Evolutionary conservation across 2,797 vertebrate genomes (phyloP).

Genomic region (Tenualosa ilisha): DNA sequence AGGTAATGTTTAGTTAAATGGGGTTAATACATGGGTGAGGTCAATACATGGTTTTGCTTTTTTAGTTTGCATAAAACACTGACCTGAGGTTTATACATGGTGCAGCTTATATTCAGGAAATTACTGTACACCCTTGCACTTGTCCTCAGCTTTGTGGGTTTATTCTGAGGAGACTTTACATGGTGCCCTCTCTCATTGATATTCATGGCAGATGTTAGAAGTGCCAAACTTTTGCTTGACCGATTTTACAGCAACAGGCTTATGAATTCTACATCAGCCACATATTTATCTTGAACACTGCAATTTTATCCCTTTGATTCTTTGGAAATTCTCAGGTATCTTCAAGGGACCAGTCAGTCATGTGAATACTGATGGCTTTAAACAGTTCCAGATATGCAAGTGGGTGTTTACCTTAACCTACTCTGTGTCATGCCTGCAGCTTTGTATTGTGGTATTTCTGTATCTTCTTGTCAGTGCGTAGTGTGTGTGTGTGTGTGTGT

Average conservation of each 20-base stretch:
- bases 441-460: not conserved
- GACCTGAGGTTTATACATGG: too few species aligned
- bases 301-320: constrained; percentile 52
- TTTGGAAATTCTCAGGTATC: constrained; percentile 40
- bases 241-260: constrained; percentile 46
- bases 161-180: constrained; percentile 20
- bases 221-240: constrained; percentile 49
- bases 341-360: constrained; percentile 45
- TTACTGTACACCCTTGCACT: not conserved
- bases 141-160: constrained; percentile 24
- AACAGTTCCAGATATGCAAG: constrained; percentile 30
- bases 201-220: constrained; percentile 53
- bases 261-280: constrained; percentile 46
- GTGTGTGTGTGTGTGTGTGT: not conserved
- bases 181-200: constrained; percentile 44
- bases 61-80: too few species aligned
- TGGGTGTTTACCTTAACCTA: constrained; percentile 29
- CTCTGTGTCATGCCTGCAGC: not conserved
- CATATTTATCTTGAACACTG: constrained; percentile 50
- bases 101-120: too few species aligned
- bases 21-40: too few species aligned
- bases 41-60: too few species aligned
- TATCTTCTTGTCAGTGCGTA: not conserved
- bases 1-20: too few species aligned
- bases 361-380: constrained; percentile 49